Percentiles rank a stretch among this genome's conserved stretches.
Evolutionary conservation across 64 coral and sea anemone species (phyloP).

Genomic region (Stylophora pistillata): DNA sequence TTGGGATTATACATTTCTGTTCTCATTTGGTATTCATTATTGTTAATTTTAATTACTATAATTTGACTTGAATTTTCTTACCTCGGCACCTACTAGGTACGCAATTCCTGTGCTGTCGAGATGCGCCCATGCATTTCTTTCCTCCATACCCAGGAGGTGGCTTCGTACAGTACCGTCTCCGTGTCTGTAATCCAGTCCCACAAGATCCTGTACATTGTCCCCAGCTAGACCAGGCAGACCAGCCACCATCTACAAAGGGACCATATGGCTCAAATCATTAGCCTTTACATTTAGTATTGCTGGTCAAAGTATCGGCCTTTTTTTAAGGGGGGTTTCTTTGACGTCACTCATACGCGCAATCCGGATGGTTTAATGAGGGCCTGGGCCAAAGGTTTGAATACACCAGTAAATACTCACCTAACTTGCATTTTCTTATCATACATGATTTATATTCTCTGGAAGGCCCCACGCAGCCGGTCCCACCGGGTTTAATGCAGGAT

Average conservation of each 20-base stretch:
- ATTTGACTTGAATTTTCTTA: background rate
- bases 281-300: too few species aligned
- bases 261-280: too few species aligned
- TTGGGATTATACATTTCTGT: too few species aligned
- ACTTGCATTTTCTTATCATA: background rate
- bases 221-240: slow-evolving; percentile 24
- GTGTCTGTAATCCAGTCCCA: background rate
- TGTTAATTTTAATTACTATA: too few species aligned
- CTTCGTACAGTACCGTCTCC: slow-evolving; percentile 31
- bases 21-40: too few species aligned
- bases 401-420: background rate
- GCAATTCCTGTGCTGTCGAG: background rate
- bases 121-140: background rate
- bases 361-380: too few species aligned
- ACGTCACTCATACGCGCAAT: too few species aligned
- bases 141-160: slow-evolving; percentile 49
- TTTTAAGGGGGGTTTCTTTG: too few species aligned
- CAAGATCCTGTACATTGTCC: slow-evolving; percentile 10
- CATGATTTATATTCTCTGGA: slow-evolving; percentile 16
- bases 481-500: slow-evolving; percentile 45
- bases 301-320: too few species aligned
- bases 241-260: background rate
- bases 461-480: slow-evolving; percentile 13
- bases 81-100: background rate
- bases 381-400: too few species aligned